phyloP scores from a whole-genome alignment of 1,140 invertebrate species.

The Dinothrombium tinctorium region DNA sequence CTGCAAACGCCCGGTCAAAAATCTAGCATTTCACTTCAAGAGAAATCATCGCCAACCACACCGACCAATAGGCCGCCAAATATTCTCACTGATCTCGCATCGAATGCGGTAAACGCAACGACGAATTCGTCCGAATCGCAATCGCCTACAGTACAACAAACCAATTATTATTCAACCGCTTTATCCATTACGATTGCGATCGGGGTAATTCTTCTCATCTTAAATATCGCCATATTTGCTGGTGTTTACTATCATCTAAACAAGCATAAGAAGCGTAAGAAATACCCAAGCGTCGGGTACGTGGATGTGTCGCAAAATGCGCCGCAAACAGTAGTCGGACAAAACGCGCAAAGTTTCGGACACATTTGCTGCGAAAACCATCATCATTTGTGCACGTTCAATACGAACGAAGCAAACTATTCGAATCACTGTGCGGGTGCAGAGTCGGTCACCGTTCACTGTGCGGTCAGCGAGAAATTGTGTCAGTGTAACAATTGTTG shows the following conservation, averaged over 20 bases:
- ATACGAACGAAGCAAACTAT: background rate
- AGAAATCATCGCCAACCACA: background rate
- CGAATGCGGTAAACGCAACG: background rate
- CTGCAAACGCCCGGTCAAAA: background rate
- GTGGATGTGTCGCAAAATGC: background rate
- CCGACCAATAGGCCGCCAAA: background rate
- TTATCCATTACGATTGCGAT: constrained; percentile 71
- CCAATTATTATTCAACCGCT: constrained; percentile 43
- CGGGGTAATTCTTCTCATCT: constrained; percentile 56
- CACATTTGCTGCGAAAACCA: background rate
- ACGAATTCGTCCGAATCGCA: background rate
- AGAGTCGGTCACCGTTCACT: background rate
- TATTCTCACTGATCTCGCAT: background rate
- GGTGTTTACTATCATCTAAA: constrained; percentile 18
- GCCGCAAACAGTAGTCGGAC: background rate
- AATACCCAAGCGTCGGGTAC: background rate
- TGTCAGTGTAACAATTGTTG: constrained; percentile 2
- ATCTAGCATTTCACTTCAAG: background rate
- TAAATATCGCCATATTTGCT: constrained; percentile 77
- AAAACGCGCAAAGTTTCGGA: background rate
- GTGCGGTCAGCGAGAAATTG: no score
- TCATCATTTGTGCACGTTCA: constrained; percentile 1
- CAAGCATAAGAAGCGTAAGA: background rate
- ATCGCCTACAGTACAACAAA: background rate
- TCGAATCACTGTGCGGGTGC: background rate